Evolutionary conservation across 2,888 invertebrate genomes (phyloP).

Genomic region (Aporophyla nigra): DNA sequence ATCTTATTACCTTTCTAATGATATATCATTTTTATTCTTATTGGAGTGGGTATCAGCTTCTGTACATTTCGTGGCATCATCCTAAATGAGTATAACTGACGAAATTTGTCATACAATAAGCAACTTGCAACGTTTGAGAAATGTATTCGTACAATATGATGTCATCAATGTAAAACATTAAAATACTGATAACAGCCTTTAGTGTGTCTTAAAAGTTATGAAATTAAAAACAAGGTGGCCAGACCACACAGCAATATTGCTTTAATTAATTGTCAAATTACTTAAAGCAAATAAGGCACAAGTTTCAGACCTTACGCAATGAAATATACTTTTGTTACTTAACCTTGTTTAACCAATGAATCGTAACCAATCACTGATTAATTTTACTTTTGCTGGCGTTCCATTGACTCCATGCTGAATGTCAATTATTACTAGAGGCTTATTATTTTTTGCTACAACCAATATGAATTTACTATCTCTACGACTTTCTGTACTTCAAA

Average conservation of each 20-base stretch:
- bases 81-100: background rate
- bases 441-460: conserved; percentile 44
- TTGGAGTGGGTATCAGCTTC: too few relatives aligned
- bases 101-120: background rate
- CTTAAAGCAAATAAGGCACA: conserved; percentile 43
- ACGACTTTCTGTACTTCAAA: background rate
- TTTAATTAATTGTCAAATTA: conserved; percentile 58
- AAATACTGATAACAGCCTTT: background rate
- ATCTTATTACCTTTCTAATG: too few relatives aligned
- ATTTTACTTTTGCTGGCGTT: conserved; percentile 52
- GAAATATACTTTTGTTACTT: conserved; percentile 29
- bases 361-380: conserved; percentile 54
- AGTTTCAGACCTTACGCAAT: conserved; percentile 47
- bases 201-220: background rate
- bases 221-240: conserved; percentile 15
- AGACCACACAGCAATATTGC: conserved; percentile 49
- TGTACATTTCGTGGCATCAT: too few relatives aligned
- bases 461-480: conserved; percentile 13
- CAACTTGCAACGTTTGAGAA: background rate
- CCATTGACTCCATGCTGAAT: conserved; percentile 58
- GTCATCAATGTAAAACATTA: conserved; percentile 4
- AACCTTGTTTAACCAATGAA: conserved; percentile 55
- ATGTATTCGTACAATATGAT: background rate
- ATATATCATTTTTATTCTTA: too few relatives aligned
- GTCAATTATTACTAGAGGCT: conserved; percentile 38